Conservation (phyloP, 2,113 vertebrate species). For the Scophthalmus maximus region DNA sequence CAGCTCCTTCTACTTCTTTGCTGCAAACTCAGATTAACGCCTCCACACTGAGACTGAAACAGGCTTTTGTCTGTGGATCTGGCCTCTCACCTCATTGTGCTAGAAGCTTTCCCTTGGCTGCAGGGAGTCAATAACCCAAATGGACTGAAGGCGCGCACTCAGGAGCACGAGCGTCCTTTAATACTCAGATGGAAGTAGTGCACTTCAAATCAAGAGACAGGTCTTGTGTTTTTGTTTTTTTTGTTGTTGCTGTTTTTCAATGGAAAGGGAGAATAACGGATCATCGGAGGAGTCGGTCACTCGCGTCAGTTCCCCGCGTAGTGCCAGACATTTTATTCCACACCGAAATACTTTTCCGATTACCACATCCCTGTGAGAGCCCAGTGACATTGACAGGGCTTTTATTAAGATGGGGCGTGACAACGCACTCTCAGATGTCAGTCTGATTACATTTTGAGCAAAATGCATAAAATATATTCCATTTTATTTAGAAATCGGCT, state of each 20-base stretch:
- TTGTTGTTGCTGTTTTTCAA: neutral
- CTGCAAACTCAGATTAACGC: neutral
- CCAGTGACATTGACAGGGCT: neutral
- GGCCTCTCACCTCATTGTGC: slow-evolving; percentile 41
- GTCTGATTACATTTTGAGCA: neutral
- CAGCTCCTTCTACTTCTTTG: no score
- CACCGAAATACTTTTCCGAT: slow-evolving; percentile 10
- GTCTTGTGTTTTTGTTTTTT: neutral
- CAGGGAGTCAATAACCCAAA: slow-evolving; percentile 67
- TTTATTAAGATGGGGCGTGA: neutral
- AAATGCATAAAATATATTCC: no score
- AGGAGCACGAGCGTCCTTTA: slow-evolving; percentile 38
- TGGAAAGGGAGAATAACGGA: neutral
- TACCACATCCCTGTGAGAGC: slow-evolving; percentile 7
- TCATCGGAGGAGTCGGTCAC: neutral
- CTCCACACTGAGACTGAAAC: slow-evolving; percentile 1
- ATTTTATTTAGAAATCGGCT: no score
- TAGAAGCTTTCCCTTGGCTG: slow-evolving; percentile 30
- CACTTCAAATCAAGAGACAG: slow-evolving; percentile 44
- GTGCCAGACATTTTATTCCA: slow-evolving; percentile 10
- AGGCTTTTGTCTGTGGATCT: neutral
- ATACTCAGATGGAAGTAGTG: slow-evolving; percentile 62
- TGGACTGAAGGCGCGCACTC: slow-evolving; percentile 49
- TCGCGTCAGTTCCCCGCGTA: neutral
- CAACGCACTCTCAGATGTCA: neutral